Conservation (phyloP, 2,797 vertebrate species). For the Sparus aurata region DNA sequence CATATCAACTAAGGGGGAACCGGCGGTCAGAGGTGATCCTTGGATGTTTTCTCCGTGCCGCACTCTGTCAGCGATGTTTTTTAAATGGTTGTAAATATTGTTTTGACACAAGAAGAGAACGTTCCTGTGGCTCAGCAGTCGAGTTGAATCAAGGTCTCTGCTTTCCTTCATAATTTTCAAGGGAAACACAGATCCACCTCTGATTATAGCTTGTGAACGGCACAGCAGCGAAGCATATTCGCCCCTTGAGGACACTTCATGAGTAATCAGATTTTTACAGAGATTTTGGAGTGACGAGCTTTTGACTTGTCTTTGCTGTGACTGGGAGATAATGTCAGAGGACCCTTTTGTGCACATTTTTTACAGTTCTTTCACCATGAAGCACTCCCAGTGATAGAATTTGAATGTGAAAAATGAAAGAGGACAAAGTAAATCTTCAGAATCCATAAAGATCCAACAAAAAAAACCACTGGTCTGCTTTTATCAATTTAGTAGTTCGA, state of each 20-base stretch:
- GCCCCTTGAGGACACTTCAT: slow-evolving; percentile 40
- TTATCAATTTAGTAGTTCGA: slow-evolving; percentile 9
- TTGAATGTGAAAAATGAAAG: slow-evolving; percentile 15
- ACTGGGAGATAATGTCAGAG: slow-evolving; percentile 22
- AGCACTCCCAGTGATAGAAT: neutral
- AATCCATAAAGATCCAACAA: slow-evolving; percentile 4
- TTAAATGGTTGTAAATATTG: slow-evolving; percentile 57
- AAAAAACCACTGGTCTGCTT: neutral
- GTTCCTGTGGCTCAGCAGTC: neutral
- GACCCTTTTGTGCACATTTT: slow-evolving; percentile 7
- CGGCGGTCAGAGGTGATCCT: slow-evolving; percentile 66
- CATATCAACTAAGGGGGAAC: slow-evolving; percentile 49
- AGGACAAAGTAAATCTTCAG: neutral
- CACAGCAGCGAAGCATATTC: slow-evolving; percentile 21
- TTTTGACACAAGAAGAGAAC: slow-evolving; percentile 46
- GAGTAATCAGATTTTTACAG: slow-evolving; percentile 61
- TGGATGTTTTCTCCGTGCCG: slow-evolving; percentile 56
- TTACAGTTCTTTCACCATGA: neutral
- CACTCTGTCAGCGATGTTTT: slow-evolving; percentile 58
- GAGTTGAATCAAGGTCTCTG: slow-evolving; percentile 48
- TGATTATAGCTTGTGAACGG: slow-evolving; percentile 57
- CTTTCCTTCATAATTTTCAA: slow-evolving; percentile 35
- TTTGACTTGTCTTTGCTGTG: slow-evolving; percentile 14
- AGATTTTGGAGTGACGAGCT: slow-evolving; percentile 39
- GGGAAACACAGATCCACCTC: slow-evolving; percentile 47